Base-by-base conservation (phyloP, 2,797 vertebrate genomes). In the Trichosurus vulpecula region DNA sequence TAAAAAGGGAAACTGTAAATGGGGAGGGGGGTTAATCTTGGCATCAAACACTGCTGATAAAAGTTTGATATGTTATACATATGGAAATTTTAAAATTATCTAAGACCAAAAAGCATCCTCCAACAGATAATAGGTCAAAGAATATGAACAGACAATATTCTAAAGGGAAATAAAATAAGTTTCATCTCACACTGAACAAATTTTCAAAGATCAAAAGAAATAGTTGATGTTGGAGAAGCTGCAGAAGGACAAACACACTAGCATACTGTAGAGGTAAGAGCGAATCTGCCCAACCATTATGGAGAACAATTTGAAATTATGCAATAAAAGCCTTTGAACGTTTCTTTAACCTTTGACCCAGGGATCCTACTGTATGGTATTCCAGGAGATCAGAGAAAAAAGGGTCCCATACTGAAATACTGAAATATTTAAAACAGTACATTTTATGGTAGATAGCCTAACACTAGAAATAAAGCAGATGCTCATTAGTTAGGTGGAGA, bases 11-110 rank as follows among this genome's bases (percentile, higher is more conserved):
- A 47, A 51, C 25, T 47, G 0, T 47, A 87, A 51, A 51, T 51
- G 10, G 74, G 3, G 22, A 8, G 1, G 22, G 0, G 0, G 22
- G 13, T 1, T 16, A 66, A 66, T 81, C 6, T 41, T 47, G 22
- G 22, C 22, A 87, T 87, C 19, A 87, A 81, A 87, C 41, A 27
- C 3, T 87, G 0, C 22, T 87, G 74, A 87, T 51, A 11, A 87
- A 47, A 87, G 74, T 47, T 2, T 87, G 74, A 87, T 87, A 25
- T 47, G 22, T 2, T 27, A 27, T 51, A 87, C 3, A 11, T 87
- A 47, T 25, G 10, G 41, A 87, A 87, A 51, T 87, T 87, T 51
- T 3, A 87, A 87, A 87, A 87, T 27, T 47, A 27, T 22, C 74
- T 41, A 87, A 87, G 22, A 27, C 22, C 41, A 25, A 87, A 74